Evolutionary conservation across 2,113 vertebrate genomes (phyloP).

Genomic region (Colossoma macropomum): DNA sequence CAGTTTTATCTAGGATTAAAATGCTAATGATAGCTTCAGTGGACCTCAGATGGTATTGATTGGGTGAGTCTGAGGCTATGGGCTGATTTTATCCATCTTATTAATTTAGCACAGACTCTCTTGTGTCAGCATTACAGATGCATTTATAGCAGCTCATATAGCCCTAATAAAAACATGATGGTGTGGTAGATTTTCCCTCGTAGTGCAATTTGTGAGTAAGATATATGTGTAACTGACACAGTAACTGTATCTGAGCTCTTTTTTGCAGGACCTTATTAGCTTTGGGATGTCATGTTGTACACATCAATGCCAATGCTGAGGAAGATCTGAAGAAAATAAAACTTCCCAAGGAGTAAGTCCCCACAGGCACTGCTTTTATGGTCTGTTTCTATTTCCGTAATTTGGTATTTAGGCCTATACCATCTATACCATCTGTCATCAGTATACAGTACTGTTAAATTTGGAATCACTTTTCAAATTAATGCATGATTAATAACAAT

Average conservation of each 20-base stretch:
- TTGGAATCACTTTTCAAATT: no score
- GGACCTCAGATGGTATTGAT: slow-evolving; percentile 59
- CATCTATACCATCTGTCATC: no score
- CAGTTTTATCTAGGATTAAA: slow-evolving; percentile 63
- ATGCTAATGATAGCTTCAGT: slow-evolving; percentile 59
- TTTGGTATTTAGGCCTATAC: no score
- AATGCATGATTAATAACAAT: no score
- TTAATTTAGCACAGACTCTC: slow-evolving; percentile 45
- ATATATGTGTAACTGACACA: not conserved
- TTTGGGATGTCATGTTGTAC: slow-evolving; percentile 92
- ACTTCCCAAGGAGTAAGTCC: slow-evolving; percentile 92
- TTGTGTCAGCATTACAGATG: slow-evolving; percentile 37
- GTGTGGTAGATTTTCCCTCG: not conserved
- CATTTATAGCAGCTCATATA: not conserved
- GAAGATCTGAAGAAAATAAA: slow-evolving; percentile 96
- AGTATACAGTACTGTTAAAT: no score
- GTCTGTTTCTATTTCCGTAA: not conserved
- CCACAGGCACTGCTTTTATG: not conserved
- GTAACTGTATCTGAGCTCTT: not conserved
- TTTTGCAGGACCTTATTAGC: slow-evolving; percentile 88
- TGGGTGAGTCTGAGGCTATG: slow-evolving; percentile 44
- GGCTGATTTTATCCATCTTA: slow-evolving; percentile 43
- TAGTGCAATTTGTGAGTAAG: not conserved
- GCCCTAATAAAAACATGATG: not conserved
- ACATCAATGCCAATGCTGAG: slow-evolving; percentile 87